A percentile compares a stretch with the other conserved stretches of the same genome.
Conservation (phyloP, 1,140 invertebrate species). For the Pachyrhynchus sulphureomaculatus region DNA sequence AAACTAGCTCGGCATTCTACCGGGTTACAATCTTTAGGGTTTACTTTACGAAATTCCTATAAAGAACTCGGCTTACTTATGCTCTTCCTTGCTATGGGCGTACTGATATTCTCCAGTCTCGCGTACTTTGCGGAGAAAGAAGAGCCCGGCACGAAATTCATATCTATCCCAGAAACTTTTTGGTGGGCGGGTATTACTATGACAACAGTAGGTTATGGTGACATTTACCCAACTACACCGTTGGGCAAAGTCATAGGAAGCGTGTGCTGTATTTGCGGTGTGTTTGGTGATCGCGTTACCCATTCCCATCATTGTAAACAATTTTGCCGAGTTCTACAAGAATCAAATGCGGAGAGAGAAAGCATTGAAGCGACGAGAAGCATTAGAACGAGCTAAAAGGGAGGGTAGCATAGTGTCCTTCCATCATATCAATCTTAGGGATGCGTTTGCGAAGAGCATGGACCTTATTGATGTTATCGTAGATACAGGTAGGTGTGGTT, state of each 20-base stretch:
- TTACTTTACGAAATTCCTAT: slow-evolving; percentile 97
- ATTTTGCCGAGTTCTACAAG: slow-evolving; percentile 99
- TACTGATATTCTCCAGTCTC: slow-evolving; percentile 97
- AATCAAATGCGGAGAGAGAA: slow-evolving; percentile 99
- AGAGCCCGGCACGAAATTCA: slow-evolving; percentile 93
- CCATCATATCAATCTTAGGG: slow-evolving; percentile 95
- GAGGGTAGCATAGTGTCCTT: slow-evolving; percentile 97
- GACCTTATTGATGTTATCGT: slow-evolving; percentile 98
- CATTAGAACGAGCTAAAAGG: slow-evolving; percentile 90
- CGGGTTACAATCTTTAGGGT: slow-evolving; percentile 96
- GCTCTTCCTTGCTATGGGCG: slow-evolving; percentile 98
- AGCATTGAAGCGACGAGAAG: slow-evolving; percentile 92
- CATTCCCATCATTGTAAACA: slow-evolving; percentile 99
- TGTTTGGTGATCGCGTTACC: slow-evolving; percentile 99
- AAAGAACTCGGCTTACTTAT: slow-evolving; percentile 98
- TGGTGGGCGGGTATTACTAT: slow-evolving; percentile 99
- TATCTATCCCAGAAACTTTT: slow-evolving; percentile 98
- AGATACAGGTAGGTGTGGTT: slow-evolving; percentile 74
- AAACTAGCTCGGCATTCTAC: slow-evolving; percentile 98
- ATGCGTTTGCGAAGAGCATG: slow-evolving; percentile 97
- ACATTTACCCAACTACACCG: slow-evolving; percentile 94
- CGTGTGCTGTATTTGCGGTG: slow-evolving; percentile 99
- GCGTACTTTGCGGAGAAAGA: slow-evolving; percentile 99
- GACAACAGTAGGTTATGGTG: slow-evolving; percentile 99
- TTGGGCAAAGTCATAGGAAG: slow-evolving; percentile 97